A percentile compares a stretch with the other conserved stretches of the same genome.
phyloP scores from a whole-genome alignment of 2,888 invertebrate species.

The Bombyx huttoni region DNA sequence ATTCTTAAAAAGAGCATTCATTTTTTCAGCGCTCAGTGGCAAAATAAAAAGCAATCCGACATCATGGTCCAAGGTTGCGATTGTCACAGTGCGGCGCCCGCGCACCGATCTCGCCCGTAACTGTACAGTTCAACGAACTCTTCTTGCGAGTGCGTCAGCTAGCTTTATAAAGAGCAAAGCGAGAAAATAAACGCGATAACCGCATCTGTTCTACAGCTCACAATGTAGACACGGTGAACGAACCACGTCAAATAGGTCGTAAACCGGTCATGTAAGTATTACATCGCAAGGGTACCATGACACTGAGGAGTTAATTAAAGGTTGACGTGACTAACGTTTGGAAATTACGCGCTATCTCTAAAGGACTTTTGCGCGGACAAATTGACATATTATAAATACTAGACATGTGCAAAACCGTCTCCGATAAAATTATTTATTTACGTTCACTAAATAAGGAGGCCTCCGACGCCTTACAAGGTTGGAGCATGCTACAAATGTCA shows the following conservation, averaged over 20 bases:
- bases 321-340: constrained; percentile 20
- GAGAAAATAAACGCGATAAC: constrained; percentile 64
- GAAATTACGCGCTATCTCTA: constrained; percentile 9
- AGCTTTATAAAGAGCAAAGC: constrained; percentile 62
- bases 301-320: constrained; percentile 29
- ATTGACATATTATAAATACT: neutral
- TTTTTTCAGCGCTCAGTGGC: constrained; percentile 6
- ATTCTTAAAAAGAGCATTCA: constrained; percentile 4
- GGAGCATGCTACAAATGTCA: constrained; percentile 39
- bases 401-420: constrained; percentile 1
- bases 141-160: constrained; percentile 54
- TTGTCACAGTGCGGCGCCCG: constrained; percentile 37
- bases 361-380: constrained; percentile 9
- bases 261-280: constrained; percentile 37
- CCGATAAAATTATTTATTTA: constrained; percentile 31
- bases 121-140: constrained; percentile 50
- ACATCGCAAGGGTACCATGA: constrained; percentile 37
- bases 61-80: constrained; percentile 36
- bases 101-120: constrained; percentile 36
- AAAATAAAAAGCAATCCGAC: constrained; percentile 11
- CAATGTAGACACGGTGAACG: constrained; percentile 47
- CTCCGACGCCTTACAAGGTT: constrained; percentile 32
- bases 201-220: constrained; percentile 47
- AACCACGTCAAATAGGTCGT: constrained; percentile 48
- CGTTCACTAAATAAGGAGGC: constrained; percentile 6